phyloP scores from a whole-genome alignment of 2,797 vertebrate genomes.

The Artibeus jamaicensis region DNA sequence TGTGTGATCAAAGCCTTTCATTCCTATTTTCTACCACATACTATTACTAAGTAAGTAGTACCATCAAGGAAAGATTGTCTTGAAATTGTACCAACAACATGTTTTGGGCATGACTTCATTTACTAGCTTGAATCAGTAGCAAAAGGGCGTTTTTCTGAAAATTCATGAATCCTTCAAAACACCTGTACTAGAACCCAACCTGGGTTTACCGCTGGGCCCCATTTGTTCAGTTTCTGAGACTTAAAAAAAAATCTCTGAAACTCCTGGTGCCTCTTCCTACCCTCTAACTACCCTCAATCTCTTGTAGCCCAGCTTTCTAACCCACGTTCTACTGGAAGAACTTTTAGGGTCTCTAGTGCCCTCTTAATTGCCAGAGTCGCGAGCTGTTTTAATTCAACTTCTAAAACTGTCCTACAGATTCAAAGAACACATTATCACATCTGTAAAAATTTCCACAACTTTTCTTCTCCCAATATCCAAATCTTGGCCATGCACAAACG shows the following conservation, averaged over 20 bases:
- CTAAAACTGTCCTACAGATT: neutral
- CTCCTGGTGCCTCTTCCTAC: neutral
- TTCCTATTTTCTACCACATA: neutral
- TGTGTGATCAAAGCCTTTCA: neutral
- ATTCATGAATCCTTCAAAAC: neutral
- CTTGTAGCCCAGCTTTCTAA: neutral
- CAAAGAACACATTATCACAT: neutral
- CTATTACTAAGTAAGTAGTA: neutral
- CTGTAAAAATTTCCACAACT: neutral
- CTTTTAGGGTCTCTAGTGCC: neutral
- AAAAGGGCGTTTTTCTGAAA: neutral
- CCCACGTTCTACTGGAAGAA: neutral
- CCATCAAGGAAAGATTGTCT: neutral
- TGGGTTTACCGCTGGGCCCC: neutral
- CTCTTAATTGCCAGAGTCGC: neutral
- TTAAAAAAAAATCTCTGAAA: neutral
- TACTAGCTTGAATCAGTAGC: neutral
- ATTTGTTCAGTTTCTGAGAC: neutral
- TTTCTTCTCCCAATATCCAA: neutral
- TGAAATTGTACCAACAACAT: neutral
- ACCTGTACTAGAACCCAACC: neutral
- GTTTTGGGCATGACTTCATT: neutral
- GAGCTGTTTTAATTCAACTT: neutral
- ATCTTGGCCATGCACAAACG: neutral
- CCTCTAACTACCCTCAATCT: neutral